Evolutionary conservation across 2,797 vertebrate species (phyloP).

Genomic region (Cuculus canorus): DNA sequence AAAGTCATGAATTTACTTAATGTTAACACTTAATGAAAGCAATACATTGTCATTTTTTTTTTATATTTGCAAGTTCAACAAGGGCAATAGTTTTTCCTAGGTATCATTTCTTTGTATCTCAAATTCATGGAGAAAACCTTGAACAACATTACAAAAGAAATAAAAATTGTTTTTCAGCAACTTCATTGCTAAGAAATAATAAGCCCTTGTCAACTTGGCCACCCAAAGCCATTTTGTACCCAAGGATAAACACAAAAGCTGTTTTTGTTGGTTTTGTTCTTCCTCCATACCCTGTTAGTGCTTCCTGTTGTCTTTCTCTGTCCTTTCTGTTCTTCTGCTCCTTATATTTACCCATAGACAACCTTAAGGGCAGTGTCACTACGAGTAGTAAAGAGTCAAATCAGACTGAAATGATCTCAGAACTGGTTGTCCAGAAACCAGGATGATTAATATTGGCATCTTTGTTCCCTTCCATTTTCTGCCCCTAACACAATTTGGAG

Average conservation of each 20-base stretch:
- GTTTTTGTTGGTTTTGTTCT: neutral
- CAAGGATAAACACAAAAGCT: neutral
- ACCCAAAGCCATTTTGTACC: neutral
- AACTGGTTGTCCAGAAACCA: neutral
- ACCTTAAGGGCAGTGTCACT: neutral
- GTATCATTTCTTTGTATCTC: neutral
- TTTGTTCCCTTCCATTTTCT: neutral
- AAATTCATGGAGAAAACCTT: neutral
- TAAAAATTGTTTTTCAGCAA: neutral
- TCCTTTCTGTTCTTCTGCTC: neutral
- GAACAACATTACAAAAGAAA: neutral
- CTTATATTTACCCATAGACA: neutral
- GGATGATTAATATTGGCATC: neutral
- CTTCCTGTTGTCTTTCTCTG: neutral
- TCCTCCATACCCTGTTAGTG: accelerated
- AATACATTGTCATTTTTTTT: neutral
- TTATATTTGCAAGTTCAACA: neutral
- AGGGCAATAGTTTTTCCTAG: neutral
- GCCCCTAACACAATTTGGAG: neutral
- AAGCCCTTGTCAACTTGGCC: neutral
- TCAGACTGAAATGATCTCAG: neutral
- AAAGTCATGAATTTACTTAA: neutral
- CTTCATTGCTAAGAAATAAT: neutral
- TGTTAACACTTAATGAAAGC: neutral
- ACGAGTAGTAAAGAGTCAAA: neutral